Evolutionary conservation across 1,140 invertebrate species (phyloP).

Genomic region (Zeugodacus cucurbitae): DNA sequence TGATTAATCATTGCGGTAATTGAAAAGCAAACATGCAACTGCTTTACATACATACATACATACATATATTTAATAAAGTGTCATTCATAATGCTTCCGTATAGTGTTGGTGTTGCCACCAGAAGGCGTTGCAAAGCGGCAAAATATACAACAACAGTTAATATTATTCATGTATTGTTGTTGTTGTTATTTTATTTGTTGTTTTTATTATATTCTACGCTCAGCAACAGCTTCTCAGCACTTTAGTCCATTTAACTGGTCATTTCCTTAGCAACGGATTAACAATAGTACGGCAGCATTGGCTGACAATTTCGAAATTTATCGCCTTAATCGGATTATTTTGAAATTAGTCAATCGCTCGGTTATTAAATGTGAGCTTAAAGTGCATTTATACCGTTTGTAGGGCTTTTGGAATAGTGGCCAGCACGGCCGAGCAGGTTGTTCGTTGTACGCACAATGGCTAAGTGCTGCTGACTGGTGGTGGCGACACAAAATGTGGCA

Average conservation of each 20-base stretch:
- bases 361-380: slow-evolving; percentile 5
- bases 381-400: neutral
- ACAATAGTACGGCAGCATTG: slow-evolving; percentile 40
- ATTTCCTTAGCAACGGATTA: slow-evolving; percentile 54
- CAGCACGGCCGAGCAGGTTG: neutral
- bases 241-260: slow-evolving; percentile 53
- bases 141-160: neutral
- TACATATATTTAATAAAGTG: neutral
- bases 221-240: neutral
- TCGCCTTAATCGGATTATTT: slow-evolving; percentile 61
- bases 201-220: neutral
- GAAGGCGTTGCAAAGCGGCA: neutral
- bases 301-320: slow-evolving; percentile 56
- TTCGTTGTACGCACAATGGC: neutral
- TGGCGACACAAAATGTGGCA: neutral
- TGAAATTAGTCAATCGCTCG: slow-evolving; percentile 31
- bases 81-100: neutral
- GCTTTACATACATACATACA: slow-evolving; percentile 4
- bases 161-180: neutral
- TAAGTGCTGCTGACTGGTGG: neutral
- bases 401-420: neutral
- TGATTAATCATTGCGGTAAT: slow-evolving; percentile 63
- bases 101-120: neutral
- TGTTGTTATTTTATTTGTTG: neutral
- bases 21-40: slow-evolving; percentile 40